Evolutionary conservation across 2,797 vertebrate species (phyloP).

Genomic region (Microctenopoma lineatum): DNA sequence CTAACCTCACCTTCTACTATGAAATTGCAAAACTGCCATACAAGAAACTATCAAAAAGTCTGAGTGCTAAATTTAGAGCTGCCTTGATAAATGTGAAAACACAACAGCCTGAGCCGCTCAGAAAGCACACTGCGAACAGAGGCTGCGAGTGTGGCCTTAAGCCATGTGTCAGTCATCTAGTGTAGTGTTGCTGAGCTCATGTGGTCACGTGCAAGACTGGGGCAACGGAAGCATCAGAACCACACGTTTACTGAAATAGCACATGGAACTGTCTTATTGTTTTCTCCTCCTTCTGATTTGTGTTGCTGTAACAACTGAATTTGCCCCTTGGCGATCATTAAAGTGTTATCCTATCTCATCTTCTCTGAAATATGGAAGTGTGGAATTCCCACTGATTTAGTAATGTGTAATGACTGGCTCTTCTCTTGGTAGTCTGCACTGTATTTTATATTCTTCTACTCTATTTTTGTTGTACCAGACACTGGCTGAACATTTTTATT

Average conservation of each 20-base stretch:
- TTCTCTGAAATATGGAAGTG: no score
- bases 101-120: conserved; percentile 10
- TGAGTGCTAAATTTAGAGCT: conserved; percentile 28
- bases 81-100: conserved; percentile 25
- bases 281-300: no score
- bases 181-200: conserved; percentile 16
- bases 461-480: not conserved
- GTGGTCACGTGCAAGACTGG: not conserved
- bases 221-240: not conserved
- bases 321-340: no score
- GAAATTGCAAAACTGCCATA: conserved; percentile 11
- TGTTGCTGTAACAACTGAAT: no score
- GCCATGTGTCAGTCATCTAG: conserved; percentile 15
- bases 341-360: no score
- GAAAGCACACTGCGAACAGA: conserved; percentile 28
- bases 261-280: not conserved
- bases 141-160: conserved; percentile 26
- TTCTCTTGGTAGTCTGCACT: no score
- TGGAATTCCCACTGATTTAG: not conserved
- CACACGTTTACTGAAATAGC: not conserved
- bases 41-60: conserved; percentile 9
- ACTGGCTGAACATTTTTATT: conserved; percentile 3
- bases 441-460: not conserved
- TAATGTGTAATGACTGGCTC: no score
- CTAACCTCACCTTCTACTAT: not conserved